Evolutionary conservation across 2,113 vertebrate genomes (phyloP).

Genomic region (Misgurnus mizolepis): DNA sequence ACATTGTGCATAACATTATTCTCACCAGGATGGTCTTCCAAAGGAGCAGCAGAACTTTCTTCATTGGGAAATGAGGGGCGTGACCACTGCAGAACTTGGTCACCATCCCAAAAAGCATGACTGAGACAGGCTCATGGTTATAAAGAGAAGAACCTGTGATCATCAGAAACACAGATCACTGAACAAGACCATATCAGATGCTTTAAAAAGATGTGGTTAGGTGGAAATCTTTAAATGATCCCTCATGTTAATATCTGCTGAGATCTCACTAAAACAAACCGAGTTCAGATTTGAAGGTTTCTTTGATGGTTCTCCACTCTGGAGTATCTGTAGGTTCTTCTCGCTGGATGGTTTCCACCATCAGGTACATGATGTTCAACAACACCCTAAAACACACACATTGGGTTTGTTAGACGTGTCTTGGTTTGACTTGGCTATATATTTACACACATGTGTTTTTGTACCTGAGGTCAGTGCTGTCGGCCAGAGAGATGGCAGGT

Average conservation of each 20-base stretch:
- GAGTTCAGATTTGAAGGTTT: slow-evolving; percentile 91
- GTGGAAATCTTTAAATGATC: no score
- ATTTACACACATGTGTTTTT: not conserved
- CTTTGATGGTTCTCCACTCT: slow-evolving; percentile 87
- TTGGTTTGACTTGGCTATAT: no score
- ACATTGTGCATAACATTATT: not conserved
- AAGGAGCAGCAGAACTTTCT: slow-evolving; percentile 90
- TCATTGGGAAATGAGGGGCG: slow-evolving; percentile 96
- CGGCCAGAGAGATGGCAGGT: slow-evolving; percentile 95
- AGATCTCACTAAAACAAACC: slow-evolving; percentile 70
- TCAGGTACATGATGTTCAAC: slow-evolving; percentile 98
- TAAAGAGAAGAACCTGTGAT: slow-evolving; percentile 85
- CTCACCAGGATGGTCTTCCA: slow-evolving; percentile 96
- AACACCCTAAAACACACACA: slow-evolving; percentile 77
- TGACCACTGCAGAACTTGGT: slow-evolving; percentile 98
- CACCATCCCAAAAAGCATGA: slow-evolving; percentile 96
- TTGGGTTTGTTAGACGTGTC: not conserved
- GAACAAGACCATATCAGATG: not conserved
- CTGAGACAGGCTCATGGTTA: slow-evolving; percentile 93
- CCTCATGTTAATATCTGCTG: no score
- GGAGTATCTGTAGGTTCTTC: slow-evolving; percentile 86
- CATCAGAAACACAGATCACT: not conserved
- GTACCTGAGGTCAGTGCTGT: slow-evolving; percentile 94
- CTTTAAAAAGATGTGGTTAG: no score
- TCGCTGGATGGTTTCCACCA: slow-evolving; percentile 91